Evolutionary conservation across 92 coral and sea anemone species (phyloP).

Genomic region (Phenganax stokvisi): DNA sequence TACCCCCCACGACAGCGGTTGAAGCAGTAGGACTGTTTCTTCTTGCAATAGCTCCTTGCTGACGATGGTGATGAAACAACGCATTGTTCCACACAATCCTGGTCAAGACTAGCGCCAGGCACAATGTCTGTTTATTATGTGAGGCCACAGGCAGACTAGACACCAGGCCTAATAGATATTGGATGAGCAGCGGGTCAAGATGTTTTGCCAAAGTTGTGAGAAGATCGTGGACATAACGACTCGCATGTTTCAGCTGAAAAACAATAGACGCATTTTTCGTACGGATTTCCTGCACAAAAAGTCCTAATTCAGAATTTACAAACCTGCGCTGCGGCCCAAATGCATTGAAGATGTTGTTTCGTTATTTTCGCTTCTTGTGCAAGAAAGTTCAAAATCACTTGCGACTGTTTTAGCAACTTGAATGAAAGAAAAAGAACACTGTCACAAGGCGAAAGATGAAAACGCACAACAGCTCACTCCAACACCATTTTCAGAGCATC

Average conservation of each 20-base stretch:
- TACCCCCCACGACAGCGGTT: slow-evolving; percentile 39
- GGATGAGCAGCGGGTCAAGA: slow-evolving; percentile 77
- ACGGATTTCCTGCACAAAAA: no score
- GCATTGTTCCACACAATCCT: slow-evolving; percentile 94
- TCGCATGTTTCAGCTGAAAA: slow-evolving; percentile 89
- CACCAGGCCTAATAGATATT: slow-evolving; percentile 76
- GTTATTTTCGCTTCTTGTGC: slow-evolving; percentile 84
- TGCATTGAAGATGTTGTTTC: slow-evolving; percentile 88
- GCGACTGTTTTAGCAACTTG: slow-evolving; percentile 90
- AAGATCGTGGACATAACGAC: slow-evolving; percentile 95
- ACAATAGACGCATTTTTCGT: not conserved
- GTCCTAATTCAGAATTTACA: not conserved
- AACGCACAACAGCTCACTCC: no score
- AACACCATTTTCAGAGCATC: not conserved
- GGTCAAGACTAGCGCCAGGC: slow-evolving; percentile 74
- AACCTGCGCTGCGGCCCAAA: slow-evolving; percentile 99
- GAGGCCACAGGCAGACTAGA: slow-evolving; percentile 72
- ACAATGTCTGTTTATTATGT: slow-evolving; percentile 92
- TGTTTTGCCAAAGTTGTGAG: slow-evolving; percentile 90
- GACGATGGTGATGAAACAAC: slow-evolving; percentile 56
- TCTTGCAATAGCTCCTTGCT: slow-evolving; percentile 18
- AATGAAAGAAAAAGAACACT: slow-evolving; percentile 2
- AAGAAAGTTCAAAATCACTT: slow-evolving; percentile 82
- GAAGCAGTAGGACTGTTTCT: slow-evolving; percentile 31
- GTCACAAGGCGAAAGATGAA: no score